phyloP scores from a whole-genome alignment of 1,140 invertebrate species.

The Drosophila takahashii region DNA sequence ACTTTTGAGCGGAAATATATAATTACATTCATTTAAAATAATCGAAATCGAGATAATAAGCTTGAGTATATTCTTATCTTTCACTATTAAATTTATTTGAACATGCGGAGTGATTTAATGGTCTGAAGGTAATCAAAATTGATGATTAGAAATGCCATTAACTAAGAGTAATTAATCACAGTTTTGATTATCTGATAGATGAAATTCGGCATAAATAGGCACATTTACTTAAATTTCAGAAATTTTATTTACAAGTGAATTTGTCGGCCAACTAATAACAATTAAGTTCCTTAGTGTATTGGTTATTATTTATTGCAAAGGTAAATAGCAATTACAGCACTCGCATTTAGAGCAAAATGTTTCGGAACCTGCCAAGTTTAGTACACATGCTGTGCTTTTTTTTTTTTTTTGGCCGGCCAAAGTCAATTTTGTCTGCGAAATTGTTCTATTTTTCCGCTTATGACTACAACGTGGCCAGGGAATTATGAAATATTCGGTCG shows the following conservation, averaged over 20 bases:
- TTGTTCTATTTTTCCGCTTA: conserved; percentile 33
- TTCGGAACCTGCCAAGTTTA: conserved; percentile 31
- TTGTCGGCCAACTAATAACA: neutral
- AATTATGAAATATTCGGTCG: conserved; percentile 54
- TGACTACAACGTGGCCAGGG: conserved; percentile 39
- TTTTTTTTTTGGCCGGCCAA: neutral
- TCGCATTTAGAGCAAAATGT: conserved; percentile 6
- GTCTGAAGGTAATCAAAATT: neutral
- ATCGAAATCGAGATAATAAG: no score
- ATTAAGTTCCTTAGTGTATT: conserved; percentile 9
- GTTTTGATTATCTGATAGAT: no score
- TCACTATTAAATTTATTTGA: no score
- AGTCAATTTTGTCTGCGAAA: conserved; percentile 17
- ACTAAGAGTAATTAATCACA: no score
- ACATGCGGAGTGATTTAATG: neutral
- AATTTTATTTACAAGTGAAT: no score
- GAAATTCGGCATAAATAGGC: no score
- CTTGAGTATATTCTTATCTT: no score
- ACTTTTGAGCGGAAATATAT: no score
- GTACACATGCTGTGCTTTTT: conserved; percentile 3
- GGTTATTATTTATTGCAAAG: conserved; percentile 20
- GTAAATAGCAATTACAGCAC: conserved; percentile 37
- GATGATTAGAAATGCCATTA: no score
- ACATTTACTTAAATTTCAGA: no score
- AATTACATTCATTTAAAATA: no score